Evolutionary conservation across 1,140 invertebrate species (phyloP), one percentile per base, ranked within the genome.

Genomic region (Drosophila obscura): DNA sequence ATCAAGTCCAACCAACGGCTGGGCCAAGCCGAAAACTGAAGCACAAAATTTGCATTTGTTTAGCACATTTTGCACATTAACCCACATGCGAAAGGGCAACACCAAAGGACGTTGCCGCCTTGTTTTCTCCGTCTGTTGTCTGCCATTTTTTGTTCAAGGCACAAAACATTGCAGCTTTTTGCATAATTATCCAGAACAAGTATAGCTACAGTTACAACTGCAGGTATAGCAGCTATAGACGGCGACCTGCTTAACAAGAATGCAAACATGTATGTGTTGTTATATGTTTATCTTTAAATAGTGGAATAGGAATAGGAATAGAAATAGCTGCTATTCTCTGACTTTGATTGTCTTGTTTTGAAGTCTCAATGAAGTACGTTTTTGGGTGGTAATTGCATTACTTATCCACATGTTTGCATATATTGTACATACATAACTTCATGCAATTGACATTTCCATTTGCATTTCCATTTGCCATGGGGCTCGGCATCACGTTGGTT

Each of bases 21-120:
- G n/a, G 57, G 57, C 9, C 71, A 44, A 43, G 53, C 22, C 66
- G 39, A 45, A 65, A 15, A 50, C 49, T 51, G 57, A 61, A 63
- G 64, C 44, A 57, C 39, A 58, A 67, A 59, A 76, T 76, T 76
- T 76, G 56, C 63, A 63, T 67, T 72, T 69, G 81, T 64, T 85
- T 85, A 85, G 82, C 81, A 85, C 81, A 85, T 87, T 85, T 85
- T 73, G 57, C 82, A 82, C 82, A 85, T 85, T 85, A 85, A 87
- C 82, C 81, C 82, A 85, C 77, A 77, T 77, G 81, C 77, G 56
- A 71, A 69, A 80, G 50, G 51, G 9, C 22, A 39, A 26, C 8
- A 41, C 52, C 49, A 19, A 24, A 60, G 52, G 71, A 19, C 24
- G 44, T 15, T 41, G 46, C 28, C 55, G 41, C 57, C 43, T 73